phyloP scores from a whole-genome alignment of 2,888 invertebrate species.

The Himalopsyche tibetana region DNA sequence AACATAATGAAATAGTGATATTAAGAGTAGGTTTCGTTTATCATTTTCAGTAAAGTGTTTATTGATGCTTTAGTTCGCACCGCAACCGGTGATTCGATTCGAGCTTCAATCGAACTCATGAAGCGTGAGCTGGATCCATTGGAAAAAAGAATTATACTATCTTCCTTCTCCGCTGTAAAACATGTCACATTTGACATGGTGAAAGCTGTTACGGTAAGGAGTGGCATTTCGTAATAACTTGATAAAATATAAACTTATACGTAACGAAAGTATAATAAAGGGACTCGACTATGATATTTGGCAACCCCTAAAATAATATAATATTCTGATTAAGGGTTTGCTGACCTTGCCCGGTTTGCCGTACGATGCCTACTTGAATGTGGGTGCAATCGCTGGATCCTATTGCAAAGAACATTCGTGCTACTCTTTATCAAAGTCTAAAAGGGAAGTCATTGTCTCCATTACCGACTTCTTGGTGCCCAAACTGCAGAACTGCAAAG shows the following conservation, averaged over 20 bases:
- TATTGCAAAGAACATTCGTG: slow-evolving; percentile 84
- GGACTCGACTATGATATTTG: no score
- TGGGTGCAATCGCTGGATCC: slow-evolving; percentile 83
- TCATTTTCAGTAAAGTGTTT: not conserved
- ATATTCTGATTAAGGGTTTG: slow-evolving; percentile 37
- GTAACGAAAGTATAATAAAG: no score
- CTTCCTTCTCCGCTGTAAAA: not conserved
- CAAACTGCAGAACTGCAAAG: slow-evolving; percentile 83
- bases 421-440: slow-evolving; percentile 68
- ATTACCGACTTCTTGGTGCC: slow-evolving; percentile 80
- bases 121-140: not conserved
- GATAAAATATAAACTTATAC: not conserved
- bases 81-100: not conserved
- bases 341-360: slow-evolving; percentile 80
- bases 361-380: slow-evolving; percentile 83
- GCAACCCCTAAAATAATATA: no score
- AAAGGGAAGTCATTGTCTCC: slow-evolving; percentile 77
- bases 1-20: no score
- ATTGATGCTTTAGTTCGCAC: slow-evolving; percentile 1
- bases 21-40: no score
- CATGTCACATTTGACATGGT: slow-evolving; percentile 83
- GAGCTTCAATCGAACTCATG: not conserved
- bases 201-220: slow-evolving; percentile 78
- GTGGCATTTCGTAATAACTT: not conserved
- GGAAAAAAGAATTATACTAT: not conserved